Base-by-base conservation (phyloP, 2,797 vertebrate genomes). In the Cyprinodon diabolis region DNA sequence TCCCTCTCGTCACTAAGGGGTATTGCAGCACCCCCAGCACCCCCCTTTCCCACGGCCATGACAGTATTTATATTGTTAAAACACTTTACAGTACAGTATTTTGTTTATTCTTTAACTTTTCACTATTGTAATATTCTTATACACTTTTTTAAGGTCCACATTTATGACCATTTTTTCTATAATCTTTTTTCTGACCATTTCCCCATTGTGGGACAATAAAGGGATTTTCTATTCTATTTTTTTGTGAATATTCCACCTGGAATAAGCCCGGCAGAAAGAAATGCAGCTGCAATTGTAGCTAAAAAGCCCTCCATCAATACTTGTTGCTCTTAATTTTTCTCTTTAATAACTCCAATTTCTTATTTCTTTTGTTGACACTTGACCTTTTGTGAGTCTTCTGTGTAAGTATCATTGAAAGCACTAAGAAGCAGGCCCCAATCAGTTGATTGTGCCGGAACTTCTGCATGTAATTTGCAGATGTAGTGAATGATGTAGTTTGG, bases 391-490 rank as follows among this genome's bases (percentile, higher is more conserved):
- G 45, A 77, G 80, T 73, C 76, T 79, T 81, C 58, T 11, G 3
- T 74, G 62, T 43, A 56, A 91, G 82, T 65, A 69, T 72, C 75
- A 60, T 81, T 90, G 76, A 51, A 66, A 76, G 75, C 72, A 14
- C 23, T 6, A 62, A 74, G 73, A 82, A 74, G 73, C 79, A 66
- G 30, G 80, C 49, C 78, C 79, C 89, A 94, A 94, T 94, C 92
- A 92, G 87, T 82, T 87, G 90, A 93, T 90, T 89, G 82, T 90
- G 79, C 82, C 89, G 79, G 78, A 77, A 88, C 56, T 78, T 70
- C 66, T 72, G 79, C 79, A 83, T 73, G 76, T 83, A 72, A 87
- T 81, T 71, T 81, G 74, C 67, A 87, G 69, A 87, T 86, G 6
- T 55, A 30, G n/a, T n/a, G n/a, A n/a, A 25, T 71, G 74, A 68